Percentiles rank a stretch among this genome's conserved stretches.
Evolutionary conservation across 1,140 invertebrate species (phyloP).

Genomic region (Tribolium madens): DNA sequence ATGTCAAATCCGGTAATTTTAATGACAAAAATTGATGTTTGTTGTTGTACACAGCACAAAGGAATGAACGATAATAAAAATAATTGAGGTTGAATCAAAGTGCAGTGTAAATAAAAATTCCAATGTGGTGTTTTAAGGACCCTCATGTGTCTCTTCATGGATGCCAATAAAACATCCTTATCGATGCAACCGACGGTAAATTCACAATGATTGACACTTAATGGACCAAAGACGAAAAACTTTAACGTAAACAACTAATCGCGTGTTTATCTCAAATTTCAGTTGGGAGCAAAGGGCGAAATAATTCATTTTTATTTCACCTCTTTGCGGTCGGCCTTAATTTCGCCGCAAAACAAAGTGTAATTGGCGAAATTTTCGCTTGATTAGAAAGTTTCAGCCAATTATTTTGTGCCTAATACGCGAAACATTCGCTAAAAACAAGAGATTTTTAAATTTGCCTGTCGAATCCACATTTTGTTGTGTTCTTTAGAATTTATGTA

Average conservation of each 20-base stretch:
- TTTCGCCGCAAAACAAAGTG: slow-evolving; percentile 7
- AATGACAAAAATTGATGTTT: slow-evolving; percentile 4
- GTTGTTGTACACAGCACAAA: background rate
- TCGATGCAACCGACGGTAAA: slow-evolving; percentile 20
- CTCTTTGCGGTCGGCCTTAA: too few relatives aligned
- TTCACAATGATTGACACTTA: slow-evolving; percentile 22
- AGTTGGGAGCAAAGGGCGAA: background rate
- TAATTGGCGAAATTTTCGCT: slow-evolving; percentile 14
- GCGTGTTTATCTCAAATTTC: slow-evolving; percentile 12
- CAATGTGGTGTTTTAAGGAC: slow-evolving; percentile 3
- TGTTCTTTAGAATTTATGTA: background rate
- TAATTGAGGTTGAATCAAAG: background rate
- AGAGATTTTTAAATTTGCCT: background rate
- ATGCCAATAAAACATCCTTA: slow-evolving; percentile 33
- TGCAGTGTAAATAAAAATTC: slow-evolving; percentile 14
- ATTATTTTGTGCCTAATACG: background rate
- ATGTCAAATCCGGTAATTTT: background rate
- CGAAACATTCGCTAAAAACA: background rate
- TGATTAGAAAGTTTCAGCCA: background rate
- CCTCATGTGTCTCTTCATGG: background rate
- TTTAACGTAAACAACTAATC: slow-evolving; percentile 19
- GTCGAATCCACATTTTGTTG: slow-evolving; percentile 2
- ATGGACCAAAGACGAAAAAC: background rate
- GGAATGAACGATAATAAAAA: background rate
- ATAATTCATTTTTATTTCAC: too few relatives aligned